Percentiles rank a stretch among this genome's conserved stretches.
phyloP scores from a whole-genome alignment of 1,140 invertebrate genomes.

The Pseudoatta argentina region DNA sequence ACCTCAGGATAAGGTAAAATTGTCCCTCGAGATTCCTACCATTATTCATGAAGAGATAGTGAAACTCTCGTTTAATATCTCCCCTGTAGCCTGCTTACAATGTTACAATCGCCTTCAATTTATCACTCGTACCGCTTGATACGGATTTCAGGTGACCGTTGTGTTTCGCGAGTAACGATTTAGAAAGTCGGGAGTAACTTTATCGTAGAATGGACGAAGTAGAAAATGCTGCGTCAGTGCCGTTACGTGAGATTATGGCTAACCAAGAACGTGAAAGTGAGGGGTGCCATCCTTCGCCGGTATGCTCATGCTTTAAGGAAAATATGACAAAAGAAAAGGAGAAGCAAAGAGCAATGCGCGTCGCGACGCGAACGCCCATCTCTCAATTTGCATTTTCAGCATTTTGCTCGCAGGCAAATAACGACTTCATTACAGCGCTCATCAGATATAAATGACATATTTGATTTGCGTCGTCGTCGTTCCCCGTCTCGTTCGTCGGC shows the following conservation, averaged over 20 bases:
- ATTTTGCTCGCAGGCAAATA: constrained; percentile 79
- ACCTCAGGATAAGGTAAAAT: neutral
- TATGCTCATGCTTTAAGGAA: constrained; percentile 52
- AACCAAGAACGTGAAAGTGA: constrained; percentile 27
- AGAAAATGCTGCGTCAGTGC: constrained; percentile 43
- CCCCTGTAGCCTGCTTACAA: constrained; percentile 14
- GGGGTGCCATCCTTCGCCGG: neutral
- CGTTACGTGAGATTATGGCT: constrained; percentile 53
- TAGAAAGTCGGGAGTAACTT: constrained; percentile 48
- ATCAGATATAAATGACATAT: constrained; percentile 83
- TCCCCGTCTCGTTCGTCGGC: constrained; percentile 15
- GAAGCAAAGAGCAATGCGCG: constrained; percentile 8
- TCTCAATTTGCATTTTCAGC: constrained; percentile 81
- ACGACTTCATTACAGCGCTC: constrained; percentile 81
- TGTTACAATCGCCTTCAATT: constrained; percentile 15
- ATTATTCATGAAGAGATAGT: constrained; percentile 33
- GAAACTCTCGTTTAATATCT: constrained; percentile 19
- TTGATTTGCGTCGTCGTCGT: constrained; percentile 76
- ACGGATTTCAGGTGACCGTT: constrained; percentile 34
- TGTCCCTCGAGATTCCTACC: constrained; percentile 19
- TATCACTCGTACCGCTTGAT: constrained; percentile 26
- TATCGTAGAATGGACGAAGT: neutral
- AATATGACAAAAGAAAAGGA: constrained; percentile 55
- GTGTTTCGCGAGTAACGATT: constrained; percentile 28
- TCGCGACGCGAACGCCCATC: constrained; percentile 63